Percentiles rank a stretch among this genome's conserved stretches.
Evolutionary conservation across 2,888 invertebrate species (phyloP).

Genomic region (Cryptophagus acutangulus): DNA sequence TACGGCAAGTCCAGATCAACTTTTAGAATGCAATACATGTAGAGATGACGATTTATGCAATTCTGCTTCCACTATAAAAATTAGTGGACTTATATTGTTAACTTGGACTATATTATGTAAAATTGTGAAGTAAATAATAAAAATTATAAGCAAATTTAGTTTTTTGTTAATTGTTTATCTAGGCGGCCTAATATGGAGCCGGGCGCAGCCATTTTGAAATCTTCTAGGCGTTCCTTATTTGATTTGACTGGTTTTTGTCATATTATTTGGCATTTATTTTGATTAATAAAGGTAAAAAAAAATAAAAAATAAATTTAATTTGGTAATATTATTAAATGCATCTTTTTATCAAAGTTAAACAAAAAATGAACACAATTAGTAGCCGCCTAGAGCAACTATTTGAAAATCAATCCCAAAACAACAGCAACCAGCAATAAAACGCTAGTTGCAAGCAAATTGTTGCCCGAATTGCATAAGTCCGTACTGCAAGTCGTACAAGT

Average conservation of each 20-base stretch:
- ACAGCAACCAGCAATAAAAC: no score
- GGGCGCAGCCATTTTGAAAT: no score
- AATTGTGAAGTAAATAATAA: background rate
- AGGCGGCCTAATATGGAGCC: background rate
- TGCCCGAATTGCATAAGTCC: slow-evolving; percentile 32
- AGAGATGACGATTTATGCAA: slow-evolving; percentile 32
- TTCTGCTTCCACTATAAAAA: slow-evolving; percentile 7
- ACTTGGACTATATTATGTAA: background rate
- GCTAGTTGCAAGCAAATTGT: background rate
- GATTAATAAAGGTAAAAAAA: no score
- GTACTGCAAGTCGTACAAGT: slow-evolving; percentile 37
- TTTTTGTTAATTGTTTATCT: background rate
- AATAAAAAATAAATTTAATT: no score
- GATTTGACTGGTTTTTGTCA: no score
- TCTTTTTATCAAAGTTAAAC: background rate
- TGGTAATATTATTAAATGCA: background rate
- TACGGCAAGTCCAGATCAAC: slow-evolving; percentile 25
- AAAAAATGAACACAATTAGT: background rate
- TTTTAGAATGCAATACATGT: slow-evolving; percentile 35
- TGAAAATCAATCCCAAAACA: background rate
- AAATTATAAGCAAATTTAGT: background rate
- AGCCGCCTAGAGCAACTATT: no score
- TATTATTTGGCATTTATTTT: no score
- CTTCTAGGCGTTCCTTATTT: no score
- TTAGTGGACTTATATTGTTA: background rate